Evolutionary conservation across 64 coral and sea anemone species (phyloP).

Genomic region (Montipora sp.): DNA sequence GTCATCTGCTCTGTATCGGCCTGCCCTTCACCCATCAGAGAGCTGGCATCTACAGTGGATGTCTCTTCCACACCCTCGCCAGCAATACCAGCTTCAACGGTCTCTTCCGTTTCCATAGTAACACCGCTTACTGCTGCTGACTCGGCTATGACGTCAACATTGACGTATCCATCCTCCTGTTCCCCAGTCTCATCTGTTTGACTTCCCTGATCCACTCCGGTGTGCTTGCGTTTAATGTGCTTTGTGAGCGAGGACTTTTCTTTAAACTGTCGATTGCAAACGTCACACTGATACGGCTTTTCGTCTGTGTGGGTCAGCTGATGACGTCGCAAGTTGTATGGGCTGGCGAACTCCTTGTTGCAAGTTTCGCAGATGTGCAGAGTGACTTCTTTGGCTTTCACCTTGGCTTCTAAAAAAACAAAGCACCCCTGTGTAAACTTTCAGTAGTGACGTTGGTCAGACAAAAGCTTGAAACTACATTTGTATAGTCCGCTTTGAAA

Average conservation of each 20-base stretch:
- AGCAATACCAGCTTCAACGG: constrained; percentile 38
- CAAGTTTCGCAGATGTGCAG: constrained; percentile 95
- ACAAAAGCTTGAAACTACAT: too few species aligned
- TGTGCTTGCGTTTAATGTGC: constrained; percentile 97
- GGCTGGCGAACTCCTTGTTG: constrained; percentile 98
- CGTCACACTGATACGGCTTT: constrained; percentile 94
- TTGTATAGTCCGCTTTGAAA: too few species aligned
- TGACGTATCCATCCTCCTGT: constrained; percentile 76
- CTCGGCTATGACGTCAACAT: constrained; percentile 95
- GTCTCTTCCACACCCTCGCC: constrained; percentile 62
- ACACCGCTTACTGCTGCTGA: constrained; percentile 93
- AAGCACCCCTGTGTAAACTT: not conserved
- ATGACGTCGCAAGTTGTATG: constrained; percentile 93
- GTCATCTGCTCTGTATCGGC: constrained; percentile 54
- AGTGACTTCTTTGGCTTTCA: constrained; percentile 95
- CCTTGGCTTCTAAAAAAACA: constrained; percentile 68
- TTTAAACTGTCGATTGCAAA: constrained; percentile 92
- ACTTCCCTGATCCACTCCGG: constrained; percentile 91
- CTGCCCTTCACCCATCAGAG: constrained; percentile 70
- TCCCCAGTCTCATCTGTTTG: constrained; percentile 94
- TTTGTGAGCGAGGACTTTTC: constrained; percentile 99
- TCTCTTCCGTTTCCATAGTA: constrained; percentile 85
- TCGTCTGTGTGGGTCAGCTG: constrained; percentile 98
- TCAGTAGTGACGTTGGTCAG: too few species aligned
- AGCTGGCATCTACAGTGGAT: constrained; percentile 90